phyloP scores from a whole-genome alignment of 2,797 vertebrate genomes.

The Cryptoprocta ferox region DNA sequence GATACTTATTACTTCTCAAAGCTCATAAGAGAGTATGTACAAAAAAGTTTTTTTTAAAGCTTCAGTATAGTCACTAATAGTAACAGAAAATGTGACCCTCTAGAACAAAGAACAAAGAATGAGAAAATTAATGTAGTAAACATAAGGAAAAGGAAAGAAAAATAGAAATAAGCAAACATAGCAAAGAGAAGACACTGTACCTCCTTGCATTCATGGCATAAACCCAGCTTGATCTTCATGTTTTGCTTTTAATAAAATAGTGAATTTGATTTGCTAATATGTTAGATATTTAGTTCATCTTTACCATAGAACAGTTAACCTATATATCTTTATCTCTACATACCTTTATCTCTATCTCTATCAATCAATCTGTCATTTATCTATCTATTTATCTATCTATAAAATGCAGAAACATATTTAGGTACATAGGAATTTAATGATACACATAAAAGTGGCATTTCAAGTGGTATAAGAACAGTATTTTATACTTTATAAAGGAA shows the following conservation, averaged over 20 bases:
- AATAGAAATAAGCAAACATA: neutral
- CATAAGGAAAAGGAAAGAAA: neutral
- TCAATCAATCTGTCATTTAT: no score
- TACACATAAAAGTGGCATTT: neutral
- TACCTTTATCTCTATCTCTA: neutral
- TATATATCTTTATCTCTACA: neutral
- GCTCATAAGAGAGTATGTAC: neutral
- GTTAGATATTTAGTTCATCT: neutral
- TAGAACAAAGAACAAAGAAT: neutral
- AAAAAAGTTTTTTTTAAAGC: neutral
- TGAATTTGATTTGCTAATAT: neutral
- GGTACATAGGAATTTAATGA: neutral
- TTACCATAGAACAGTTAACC: neutral
- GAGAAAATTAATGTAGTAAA: neutral
- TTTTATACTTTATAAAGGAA: neutral
- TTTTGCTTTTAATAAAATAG: neutral
- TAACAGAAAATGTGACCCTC: neutral
- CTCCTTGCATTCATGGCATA: neutral
- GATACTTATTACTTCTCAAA: neutral
- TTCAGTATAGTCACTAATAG: neutral
- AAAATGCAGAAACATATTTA: neutral
- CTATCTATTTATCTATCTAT: no score
- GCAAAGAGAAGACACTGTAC: neutral
- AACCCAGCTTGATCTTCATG: neutral
- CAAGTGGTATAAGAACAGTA: neutral